These are phyloP conservation scores for Fragum sueziense DNA, from an alignment of 2,888 invertebrate genomes.

Conservation along the genomic window DNA sequence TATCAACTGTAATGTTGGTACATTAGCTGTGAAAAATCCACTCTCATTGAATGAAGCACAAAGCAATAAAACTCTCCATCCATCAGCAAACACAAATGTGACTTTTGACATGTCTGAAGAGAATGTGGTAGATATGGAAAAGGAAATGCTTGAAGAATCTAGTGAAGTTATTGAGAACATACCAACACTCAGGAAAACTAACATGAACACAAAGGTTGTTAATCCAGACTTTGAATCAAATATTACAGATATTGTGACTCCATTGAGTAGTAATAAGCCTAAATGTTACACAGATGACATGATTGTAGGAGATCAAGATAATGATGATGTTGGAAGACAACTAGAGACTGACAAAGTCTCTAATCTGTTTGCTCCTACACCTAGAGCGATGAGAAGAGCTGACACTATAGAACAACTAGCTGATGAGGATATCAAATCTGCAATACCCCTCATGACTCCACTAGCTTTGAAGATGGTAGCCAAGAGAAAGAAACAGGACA, in stretches of 20 bases:
- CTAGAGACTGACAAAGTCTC: not conserved
- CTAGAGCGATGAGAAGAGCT: not conserved
- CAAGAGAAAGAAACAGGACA: conserved; percentile 14
- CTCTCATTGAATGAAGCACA: not conserved
- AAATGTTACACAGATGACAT: not conserved
- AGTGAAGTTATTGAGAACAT: not conserved
- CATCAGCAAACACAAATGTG: not conserved
- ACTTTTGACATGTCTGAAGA: not conserved
- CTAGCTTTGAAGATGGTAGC: conserved; percentile 56
- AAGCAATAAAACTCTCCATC: not conserved
- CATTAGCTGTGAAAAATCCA: not conserved
- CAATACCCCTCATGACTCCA: conserved; percentile 54
- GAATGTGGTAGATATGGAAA: not conserved
- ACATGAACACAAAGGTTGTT: conserved; percentile 9
- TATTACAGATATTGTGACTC: not conserved
- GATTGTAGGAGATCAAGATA: not conserved
- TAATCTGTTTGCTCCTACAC: conserved; percentile 20
- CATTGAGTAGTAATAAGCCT: not conserved
- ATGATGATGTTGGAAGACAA: not conserved
- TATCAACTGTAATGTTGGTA: conserved; percentile 5
- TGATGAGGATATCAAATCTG: not conserved
- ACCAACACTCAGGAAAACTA: conserved; percentile 5
- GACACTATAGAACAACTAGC: not conserved
- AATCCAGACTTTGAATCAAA: not conserved
- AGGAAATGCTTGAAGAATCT: not conserved